These are phyloP conservation scores for Spea bombifrons DNA, from an alignment of 2,113 vertebrate genomes.

Conservation along the genomic window DNA sequence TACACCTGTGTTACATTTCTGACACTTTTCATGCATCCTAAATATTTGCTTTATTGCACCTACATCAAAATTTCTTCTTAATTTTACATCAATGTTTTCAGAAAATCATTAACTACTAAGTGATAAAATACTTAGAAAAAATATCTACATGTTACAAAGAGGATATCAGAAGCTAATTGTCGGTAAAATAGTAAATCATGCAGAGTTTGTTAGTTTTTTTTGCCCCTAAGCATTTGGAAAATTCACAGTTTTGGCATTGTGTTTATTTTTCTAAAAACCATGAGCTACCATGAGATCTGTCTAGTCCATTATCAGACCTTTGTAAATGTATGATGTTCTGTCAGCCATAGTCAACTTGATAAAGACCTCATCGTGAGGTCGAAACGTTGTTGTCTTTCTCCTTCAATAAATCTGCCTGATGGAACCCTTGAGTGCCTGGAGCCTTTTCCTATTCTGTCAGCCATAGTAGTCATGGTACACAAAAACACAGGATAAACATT, in stretches of 20 bases:
- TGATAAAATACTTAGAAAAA: constrained; percentile 30
- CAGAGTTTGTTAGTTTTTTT: constrained; percentile 49
- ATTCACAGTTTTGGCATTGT: constrained; percentile 48
- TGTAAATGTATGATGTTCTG: background rate
- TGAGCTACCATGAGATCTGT: background rate
- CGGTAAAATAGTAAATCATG: constrained; percentile 53
- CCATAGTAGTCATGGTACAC: constrained; percentile 47
- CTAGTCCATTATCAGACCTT: background rate
- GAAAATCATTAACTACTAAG: constrained; percentile 14
- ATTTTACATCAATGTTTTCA: constrained; percentile 50
- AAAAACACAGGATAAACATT: constrained; percentile 39
- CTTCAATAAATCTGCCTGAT: too few relatives aligned
- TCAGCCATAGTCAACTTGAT: too few relatives aligned
- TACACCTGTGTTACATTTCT: constrained; percentile 64
- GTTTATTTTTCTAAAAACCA: background rate
- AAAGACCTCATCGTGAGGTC: too few relatives aligned
- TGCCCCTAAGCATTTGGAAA: constrained; percentile 48
- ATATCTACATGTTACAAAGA: constrained; percentile 7
- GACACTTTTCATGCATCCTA: constrained; percentile 73
- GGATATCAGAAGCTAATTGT: background rate
- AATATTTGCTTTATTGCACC: constrained; percentile 69
- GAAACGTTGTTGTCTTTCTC: too few relatives aligned
- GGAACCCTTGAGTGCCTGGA: too few relatives aligned
- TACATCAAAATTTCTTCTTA: constrained; percentile 65
- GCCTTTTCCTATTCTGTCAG: too few relatives aligned